These are phyloP conservation scores for Synergus umbraculus DNA, from an alignment of 2,888 invertebrate species.

Conservation along the genomic window DNA sequence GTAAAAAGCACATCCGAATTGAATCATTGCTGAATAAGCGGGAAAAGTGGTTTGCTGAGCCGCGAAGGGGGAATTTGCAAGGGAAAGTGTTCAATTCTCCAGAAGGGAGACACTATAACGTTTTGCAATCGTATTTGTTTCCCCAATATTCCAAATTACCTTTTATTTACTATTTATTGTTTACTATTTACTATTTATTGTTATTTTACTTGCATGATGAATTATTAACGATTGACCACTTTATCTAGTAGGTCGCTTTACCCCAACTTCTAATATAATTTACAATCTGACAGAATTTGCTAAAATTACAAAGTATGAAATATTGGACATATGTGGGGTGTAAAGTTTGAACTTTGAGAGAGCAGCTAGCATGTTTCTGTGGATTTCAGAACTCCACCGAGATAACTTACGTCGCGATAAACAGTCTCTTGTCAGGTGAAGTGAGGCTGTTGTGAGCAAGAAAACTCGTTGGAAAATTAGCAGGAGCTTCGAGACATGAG, in stretches of 20 bases:
- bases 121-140: constrained; percentile 13
- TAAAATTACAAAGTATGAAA: not conserved
- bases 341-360: constrained; percentile 16
- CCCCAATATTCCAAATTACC: not conserved
- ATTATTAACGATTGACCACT: no score
- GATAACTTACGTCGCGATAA: constrained; percentile 33
- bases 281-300: not conserved
- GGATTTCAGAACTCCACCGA: not conserved
- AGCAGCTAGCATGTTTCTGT: not conserved
- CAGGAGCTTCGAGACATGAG: constrained; percentile 22
- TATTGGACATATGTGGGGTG: not conserved
- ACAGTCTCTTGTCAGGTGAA: constrained; percentile 27
- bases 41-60: constrained; percentile 70
- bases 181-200: not conserved
- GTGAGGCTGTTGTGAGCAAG: constrained; percentile 12
- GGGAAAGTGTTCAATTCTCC: not conserved
- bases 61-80: constrained; percentile 54
- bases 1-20: constrained; percentile 71
- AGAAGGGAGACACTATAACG: not conserved
- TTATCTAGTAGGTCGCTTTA: no score
- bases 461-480: constrained; percentile 32
- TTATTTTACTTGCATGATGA: no score
- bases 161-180: not conserved
- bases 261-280: no score
- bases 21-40: constrained; percentile 78